A percentile compares a stretch with the other conserved stretches of the same genome.
Evolutionary conservation across 2,888 invertebrate genomes (phyloP).

Genomic region (Salpingus planirostris): DNA sequence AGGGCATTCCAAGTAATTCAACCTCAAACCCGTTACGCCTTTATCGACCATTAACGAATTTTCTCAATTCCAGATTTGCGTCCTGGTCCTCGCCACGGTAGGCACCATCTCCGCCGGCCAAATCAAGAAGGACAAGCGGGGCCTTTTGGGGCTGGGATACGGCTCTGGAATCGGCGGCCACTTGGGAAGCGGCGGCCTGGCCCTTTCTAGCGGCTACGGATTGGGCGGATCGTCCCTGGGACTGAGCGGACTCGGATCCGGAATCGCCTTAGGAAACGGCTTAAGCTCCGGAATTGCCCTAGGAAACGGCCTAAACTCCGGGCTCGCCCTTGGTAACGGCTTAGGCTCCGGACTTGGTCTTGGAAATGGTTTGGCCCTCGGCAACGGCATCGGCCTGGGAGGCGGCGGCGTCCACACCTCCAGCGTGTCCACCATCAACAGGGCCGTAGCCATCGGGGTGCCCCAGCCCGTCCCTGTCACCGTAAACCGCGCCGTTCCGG

Average conservation of each 20-base stretch:
- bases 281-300: constrained; percentile 3
- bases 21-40: background rate
- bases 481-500: constrained; percentile 39
- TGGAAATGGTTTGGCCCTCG: constrained; percentile 16
- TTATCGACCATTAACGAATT: background rate
- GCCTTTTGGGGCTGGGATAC: constrained; percentile 29
- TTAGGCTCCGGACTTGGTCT: constrained; percentile 17
- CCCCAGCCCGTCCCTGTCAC: constrained; percentile 33
- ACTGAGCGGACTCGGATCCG: background rate
- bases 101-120: constrained; percentile 21
- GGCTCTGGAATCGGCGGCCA: constrained; percentile 18
- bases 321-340: constrained; percentile 15
- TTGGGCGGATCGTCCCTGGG: constrained; percentile 12
- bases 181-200: constrained; percentile 17
- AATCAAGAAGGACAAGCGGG: constrained; percentile 34
- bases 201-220: constrained; percentile 13
- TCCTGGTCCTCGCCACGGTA: constrained; percentile 22
- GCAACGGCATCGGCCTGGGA: constrained; percentile 20
- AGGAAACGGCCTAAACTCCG: constrained; percentile 16
- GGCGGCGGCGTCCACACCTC: constrained; percentile 18
- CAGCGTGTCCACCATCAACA: constrained; percentile 35
- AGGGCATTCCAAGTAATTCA: constrained; percentile 23
- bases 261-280: background rate
- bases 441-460: constrained; percentile 48
- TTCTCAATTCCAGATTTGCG: constrained; percentile 21